phyloP scores from a whole-genome alignment of 2,113 vertebrate genomes.

The Cebidichthys violaceus region DNA sequence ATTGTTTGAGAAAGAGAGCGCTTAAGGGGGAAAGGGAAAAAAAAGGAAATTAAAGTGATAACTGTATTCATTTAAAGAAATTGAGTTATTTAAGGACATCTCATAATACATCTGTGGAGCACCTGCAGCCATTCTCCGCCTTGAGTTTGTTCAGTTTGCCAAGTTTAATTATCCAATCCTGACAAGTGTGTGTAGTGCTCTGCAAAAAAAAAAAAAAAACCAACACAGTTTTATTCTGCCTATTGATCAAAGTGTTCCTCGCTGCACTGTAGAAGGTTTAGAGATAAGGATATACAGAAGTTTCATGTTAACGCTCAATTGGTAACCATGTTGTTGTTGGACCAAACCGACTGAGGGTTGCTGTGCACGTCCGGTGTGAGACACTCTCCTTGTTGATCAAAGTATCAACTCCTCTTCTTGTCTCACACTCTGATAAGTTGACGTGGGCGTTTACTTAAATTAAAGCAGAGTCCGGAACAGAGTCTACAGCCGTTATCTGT shows the following conservation, averaged over 20 bases:
- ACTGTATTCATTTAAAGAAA: constrained; percentile 22
- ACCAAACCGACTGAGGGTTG: neutral
- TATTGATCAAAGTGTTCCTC: neutral
- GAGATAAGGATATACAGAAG: neutral
- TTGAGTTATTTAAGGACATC: constrained; percentile 8
- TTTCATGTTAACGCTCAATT: neutral
- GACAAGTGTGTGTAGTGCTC: neutral
- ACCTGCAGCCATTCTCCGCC: constrained; percentile 18
- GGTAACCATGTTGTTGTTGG: neutral
- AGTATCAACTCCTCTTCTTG: neutral
- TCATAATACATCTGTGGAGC: constrained; percentile 5
- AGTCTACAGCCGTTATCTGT: constrained; percentile 14
- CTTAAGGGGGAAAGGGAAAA: neutral
- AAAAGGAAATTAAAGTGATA: constrained; percentile 7
- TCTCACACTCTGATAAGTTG: constrained; percentile 14
- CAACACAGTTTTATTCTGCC: neutral
- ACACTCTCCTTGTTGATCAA: neutral
- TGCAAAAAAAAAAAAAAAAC: constrained; percentile 5
- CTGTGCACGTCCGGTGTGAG: neutral
- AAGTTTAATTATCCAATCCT: constrained; percentile 17
- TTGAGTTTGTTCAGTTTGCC: constrained; percentile 12
- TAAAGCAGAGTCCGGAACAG: constrained; percentile 3
- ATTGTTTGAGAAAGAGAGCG: neutral
- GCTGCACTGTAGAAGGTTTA: neutral
- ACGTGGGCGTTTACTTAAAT: neutral